Evolutionary conservation across 1,140 invertebrate genomes (phyloP), one percentile per base, ranked within the genome.

Genomic region (Ips typographus): DNA sequence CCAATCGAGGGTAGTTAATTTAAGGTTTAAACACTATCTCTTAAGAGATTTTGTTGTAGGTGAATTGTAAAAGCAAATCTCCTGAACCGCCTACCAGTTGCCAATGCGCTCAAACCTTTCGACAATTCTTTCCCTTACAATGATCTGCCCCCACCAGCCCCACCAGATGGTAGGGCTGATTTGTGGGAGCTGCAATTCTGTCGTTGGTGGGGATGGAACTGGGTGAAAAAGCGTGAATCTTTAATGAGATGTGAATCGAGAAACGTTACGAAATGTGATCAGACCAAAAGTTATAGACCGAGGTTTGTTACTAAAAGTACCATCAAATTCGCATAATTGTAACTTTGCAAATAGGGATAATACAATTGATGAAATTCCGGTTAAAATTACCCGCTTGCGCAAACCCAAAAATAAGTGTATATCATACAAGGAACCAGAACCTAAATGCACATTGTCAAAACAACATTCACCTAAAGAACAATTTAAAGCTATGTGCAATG

Each of bases 161-260:
- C 68, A 41, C 68, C 68, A 2, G 40, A 52, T 39, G 60, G 47
- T 42, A 22, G 60, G 4, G 40, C 7, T 5, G 68, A 72, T 56
- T 22, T 66, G 7, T 72, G 71, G 71, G 71, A 72, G 49, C 53
- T 72, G 40, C 71, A 72, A 40, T 72, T 72, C 60, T 72, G 71
- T 43, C 61, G 71, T 41, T 72, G 67, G 68, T 72, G 71, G 71
- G 71, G 71, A 6, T 72, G 71, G 71, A 72, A 72, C 61, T 72
- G 71, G 71, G 62, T 72, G 2, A 39, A 57, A 8, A 69, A 70
- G 62, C 43, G 53, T 5, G 65, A 71, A 41, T 22, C 63, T n/a
- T 40, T 8, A 4, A 47, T 8, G 43, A n/a, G n/a, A n/a, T n/a
- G n/a, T n/a, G n/a, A n/a, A n/a, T n/a, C n/a, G n/a, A n/a, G n/a